Evolutionary conservation across 1,140 invertebrate genomes (phyloP), one percentile per base, ranked within the genome.

Genomic region (Kradibia gibbosae): DNA sequence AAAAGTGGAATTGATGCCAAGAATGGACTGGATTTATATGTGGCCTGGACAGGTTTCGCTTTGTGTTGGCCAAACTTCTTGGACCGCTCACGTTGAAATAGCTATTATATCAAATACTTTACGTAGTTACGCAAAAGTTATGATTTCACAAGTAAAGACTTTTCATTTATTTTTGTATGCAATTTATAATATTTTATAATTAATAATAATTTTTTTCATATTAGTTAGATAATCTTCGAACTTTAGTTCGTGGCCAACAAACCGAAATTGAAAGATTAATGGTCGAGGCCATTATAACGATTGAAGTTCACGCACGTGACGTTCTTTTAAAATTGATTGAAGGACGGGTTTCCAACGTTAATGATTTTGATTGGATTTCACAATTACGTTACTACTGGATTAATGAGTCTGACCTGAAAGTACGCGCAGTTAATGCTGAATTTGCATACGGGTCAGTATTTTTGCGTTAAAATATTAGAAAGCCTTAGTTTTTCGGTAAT

Each of bases 281-380:
- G 82, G 65, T 93, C 7, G 92, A 92, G n/a, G 93, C 93, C 25
- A 89, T 95, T 34, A 94, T 95, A 80, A 94, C 94, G 17, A 93
- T 95, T 45, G 94, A 95, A 84, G 94, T 96, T 3, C 94, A 95
- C 86, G 94, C 94, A 0, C 86, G 94, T 74, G 95, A 96, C 85
- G 94, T 95, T 13, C 88, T 94, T 0, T 85, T 91, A n/a, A 92
- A 90, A 73, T 89, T 97, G 1, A 90, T 96, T 0, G 89, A 93
- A 53, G 91, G 93, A n/a, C 90, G 92, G 48, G 93, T 95, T 3
- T 88, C 87, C 17, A 94, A 91, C 85, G 92, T 94, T 20, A 93
- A 95, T 48, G 95, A 97, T 88, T 97, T 97, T 87, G 92, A 95
- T 72, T 97, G 96, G 96, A 94, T 95, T 20, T 94, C 95, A 84